Percentiles rank a stretch among this genome's conserved stretches.
Evolutionary conservation across 1,140 invertebrate genomes (phyloP).

Genomic region (Centruroides sculpturatus): DNA sequence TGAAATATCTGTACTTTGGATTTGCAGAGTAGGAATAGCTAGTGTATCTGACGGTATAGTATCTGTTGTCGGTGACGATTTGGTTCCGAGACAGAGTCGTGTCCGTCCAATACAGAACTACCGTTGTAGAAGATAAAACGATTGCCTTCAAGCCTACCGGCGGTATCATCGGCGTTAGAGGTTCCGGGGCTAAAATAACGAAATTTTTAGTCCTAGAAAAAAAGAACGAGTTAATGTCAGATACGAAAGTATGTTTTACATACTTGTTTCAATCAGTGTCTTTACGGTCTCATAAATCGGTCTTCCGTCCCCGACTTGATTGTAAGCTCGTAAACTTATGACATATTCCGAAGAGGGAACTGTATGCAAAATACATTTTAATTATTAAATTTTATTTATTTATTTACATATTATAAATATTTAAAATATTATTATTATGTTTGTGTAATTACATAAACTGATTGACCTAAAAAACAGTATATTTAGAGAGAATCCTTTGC

Average conservation of each 20-base stretch:
- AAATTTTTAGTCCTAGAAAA: too few species aligned
- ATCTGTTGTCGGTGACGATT: conserved; percentile 62
- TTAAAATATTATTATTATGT: too few species aligned
- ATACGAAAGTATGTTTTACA: neutral
- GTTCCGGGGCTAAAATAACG: conserved; percentile 19
- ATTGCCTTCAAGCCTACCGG: conserved; percentile 82
- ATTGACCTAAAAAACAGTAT: too few species aligned
- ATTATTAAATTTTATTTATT: too few species aligned
- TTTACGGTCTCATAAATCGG: conserved; percentile 82
- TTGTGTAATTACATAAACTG: too few species aligned
- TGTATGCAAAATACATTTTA: conserved; percentile 19
- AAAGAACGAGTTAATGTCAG: neutral
- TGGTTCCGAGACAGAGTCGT: conserved; percentile 63
- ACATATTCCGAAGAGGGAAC: conserved; percentile 90
- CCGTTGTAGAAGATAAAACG: conserved; percentile 68
- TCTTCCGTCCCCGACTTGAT: conserved; percentile 74
- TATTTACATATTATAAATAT: too few species aligned
- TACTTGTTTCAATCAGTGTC: conserved; percentile 39
- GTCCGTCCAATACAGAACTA: conserved; percentile 92
- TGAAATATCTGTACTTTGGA: conserved; percentile 54
- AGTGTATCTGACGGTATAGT: conserved; percentile 63
- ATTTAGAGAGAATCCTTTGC: too few species aligned
- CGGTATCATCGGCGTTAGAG: conserved; percentile 54
- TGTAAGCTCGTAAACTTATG: conserved; percentile 78
- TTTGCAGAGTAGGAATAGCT: conserved; percentile 45